Percentiles rank a stretch among this genome's conserved stretches.
These are phyloP conservation scores for Megastigmus dorsalis DNA, from an alignment of 2,888 invertebrate species.

Conservation along the genomic window DNA sequence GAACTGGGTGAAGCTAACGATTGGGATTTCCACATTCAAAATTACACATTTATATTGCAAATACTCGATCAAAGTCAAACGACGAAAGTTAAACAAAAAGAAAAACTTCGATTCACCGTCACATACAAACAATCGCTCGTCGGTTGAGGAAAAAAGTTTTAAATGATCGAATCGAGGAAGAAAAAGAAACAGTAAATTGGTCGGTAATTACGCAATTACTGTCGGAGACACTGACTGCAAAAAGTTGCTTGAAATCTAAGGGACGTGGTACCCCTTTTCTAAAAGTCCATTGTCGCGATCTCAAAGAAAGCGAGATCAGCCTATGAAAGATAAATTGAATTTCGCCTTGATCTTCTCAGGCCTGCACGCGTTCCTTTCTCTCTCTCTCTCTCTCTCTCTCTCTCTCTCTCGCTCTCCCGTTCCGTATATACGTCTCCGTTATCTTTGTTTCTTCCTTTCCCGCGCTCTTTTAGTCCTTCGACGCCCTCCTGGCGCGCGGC, in stretches of 20 bases:
- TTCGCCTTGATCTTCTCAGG: slow-evolving; percentile 4
- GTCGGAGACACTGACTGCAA: too few relatives aligned
- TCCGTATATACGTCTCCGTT: too few relatives aligned
- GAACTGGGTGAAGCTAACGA: too few relatives aligned
- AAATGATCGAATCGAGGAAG: not conserved
- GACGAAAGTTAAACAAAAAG: too few relatives aligned
- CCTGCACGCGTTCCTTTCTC: not conserved
- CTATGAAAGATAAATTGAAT: slow-evolving; percentile 28
- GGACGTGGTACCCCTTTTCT: not conserved
- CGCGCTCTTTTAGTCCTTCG: slow-evolving; percentile 42
- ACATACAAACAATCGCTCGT: too few relatives aligned
- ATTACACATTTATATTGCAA: too few relatives aligned
- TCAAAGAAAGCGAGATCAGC: not conserved
- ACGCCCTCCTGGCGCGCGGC: slow-evolving; percentile 50
- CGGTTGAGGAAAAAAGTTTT: too few relatives aligned
- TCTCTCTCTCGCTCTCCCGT: not conserved
- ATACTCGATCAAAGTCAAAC: too few relatives aligned
- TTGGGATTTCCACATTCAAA: too few relatives aligned
- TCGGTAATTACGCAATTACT: not conserved
- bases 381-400: slow-evolving; percentile 4
- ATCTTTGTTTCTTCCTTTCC: slow-evolving; percentile 51
- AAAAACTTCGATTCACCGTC: too few relatives aligned
- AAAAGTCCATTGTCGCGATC: slow-evolving; percentile 1
- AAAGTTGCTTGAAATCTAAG: too few relatives aligned
- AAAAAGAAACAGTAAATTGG: not conserved